Conservation (phyloP, 2,113 vertebrate species). For the Trichechus manatus region DNA sequence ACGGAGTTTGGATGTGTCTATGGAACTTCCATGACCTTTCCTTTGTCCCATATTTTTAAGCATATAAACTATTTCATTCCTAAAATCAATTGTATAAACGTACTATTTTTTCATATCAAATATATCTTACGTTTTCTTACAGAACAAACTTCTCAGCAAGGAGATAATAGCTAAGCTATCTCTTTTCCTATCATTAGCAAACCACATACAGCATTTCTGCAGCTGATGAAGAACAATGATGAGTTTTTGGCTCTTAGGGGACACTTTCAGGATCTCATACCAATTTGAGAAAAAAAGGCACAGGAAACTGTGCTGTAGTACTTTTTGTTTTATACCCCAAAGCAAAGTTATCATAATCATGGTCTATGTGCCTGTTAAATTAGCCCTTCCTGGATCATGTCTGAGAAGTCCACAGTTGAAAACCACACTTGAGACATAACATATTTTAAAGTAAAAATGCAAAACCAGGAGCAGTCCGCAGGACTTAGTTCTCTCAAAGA, state of each 20-base stretch:
- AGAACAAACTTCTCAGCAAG: background rate
- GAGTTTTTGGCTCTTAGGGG: background rate
- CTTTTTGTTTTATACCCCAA: background rate
- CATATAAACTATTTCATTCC: background rate
- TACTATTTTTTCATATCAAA: background rate
- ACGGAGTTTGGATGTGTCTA: no score
- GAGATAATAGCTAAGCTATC: background rate
- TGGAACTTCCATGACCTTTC: no score
- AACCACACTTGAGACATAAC: background rate
- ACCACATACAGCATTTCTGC: background rate
- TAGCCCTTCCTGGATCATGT: background rate
- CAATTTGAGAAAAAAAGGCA: background rate
- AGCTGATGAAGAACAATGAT: background rate
- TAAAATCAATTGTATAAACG: background rate
- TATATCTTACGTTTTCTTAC: background rate
- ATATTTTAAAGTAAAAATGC: background rate
- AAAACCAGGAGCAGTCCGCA: background rate
- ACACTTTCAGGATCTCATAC: background rate
- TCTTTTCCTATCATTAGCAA: background rate
- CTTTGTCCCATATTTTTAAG: no score
- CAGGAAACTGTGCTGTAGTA: fast-evolving
- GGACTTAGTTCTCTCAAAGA: background rate
- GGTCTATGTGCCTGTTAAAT: background rate
- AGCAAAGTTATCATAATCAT: background rate
- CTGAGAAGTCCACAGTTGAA: background rate